Base-by-base conservation (phyloP, 1,140 invertebrate genomes). In the Philopotamus ludificatus region DNA sequence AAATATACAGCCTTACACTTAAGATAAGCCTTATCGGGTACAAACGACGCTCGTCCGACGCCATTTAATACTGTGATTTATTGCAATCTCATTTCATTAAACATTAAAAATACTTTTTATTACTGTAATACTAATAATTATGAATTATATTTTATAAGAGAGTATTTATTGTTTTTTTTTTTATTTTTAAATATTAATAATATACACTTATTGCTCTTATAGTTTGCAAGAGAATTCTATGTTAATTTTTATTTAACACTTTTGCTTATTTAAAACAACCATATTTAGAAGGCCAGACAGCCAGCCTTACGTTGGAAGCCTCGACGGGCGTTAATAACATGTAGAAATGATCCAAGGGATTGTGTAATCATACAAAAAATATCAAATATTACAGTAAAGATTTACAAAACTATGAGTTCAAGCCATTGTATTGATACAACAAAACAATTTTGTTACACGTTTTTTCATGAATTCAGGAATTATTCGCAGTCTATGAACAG, bases 121-220 rank as follows among this genome's bases (percentile, higher is more conserved):
- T 39, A 15, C 2, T 41, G 21, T 57, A 57, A 28, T 9, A 42
- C 8, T 57, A 57, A 42, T 21, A 41, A 57, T 57, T 57, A 57
- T 16, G 54, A 57, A 57, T 57, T 39, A 57, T 28, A 54, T n/a
- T n/a, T 34, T 34, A 12, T 34, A 34, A 34, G 28, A 41, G 54
- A 57, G 54, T 57, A 57, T 57, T 50, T 57, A 57, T 57, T 42
- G 20, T 21, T 41, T 16, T 54, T 26, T 12, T 21, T 53, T 16
- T 54, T 54, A 54, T 54, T 34, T 34, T 25, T 54, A 18, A 44
- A 34, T 18, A 57, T 57, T 41, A 57, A 25, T 53, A 25, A 42
- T 57, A 57, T 57, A 57, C 54, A 57, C 54, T 57, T 57, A 57
- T 57, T 57, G 54, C 54, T 57, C 54, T 57, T 57, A 57, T 41